Conservation (phyloP, 1,140 invertebrate genomes). For the Euura lappo region DNA sequence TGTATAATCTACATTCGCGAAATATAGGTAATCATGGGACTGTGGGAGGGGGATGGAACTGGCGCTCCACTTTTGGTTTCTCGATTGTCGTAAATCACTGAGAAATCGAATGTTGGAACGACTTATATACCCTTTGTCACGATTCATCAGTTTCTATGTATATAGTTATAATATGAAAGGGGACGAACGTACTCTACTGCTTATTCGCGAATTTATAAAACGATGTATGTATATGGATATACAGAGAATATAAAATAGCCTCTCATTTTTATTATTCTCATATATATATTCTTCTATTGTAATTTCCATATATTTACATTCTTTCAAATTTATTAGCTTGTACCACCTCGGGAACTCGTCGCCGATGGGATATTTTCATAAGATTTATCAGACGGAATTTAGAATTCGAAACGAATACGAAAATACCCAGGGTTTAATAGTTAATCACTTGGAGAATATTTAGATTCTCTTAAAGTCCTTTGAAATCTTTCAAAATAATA, state of each 20-base stretch:
- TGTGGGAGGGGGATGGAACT: too few species aligned
- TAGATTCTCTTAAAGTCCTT: too few species aligned
- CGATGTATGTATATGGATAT: not conserved
- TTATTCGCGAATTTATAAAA: not conserved
- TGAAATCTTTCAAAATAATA: too few species aligned
- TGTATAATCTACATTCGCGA: too few species aligned
- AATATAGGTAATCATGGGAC: too few species aligned
- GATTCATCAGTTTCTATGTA: not conserved
- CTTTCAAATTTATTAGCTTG: not conserved
- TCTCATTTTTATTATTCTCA: not conserved
- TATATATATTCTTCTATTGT: not conserved
- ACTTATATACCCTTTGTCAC: too few species aligned
- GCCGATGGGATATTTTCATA: not conserved
- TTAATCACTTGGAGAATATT: too few species aligned
- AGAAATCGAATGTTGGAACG: not conserved
- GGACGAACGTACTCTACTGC: not conserved
- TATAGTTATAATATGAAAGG: not conserved
- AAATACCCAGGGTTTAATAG: too few species aligned
- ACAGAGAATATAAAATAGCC: conserved; percentile 11
- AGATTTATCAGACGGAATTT: not conserved
- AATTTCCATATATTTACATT: not conserved
- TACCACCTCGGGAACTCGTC: not conserved
- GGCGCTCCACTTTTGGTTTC: not conserved
- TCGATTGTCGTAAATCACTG: not conserved
- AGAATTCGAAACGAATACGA: too few species aligned